phyloP scores from a whole-genome alignment of 2,113 vertebrate species.

The Lethenteron camtschaticum region DNA sequence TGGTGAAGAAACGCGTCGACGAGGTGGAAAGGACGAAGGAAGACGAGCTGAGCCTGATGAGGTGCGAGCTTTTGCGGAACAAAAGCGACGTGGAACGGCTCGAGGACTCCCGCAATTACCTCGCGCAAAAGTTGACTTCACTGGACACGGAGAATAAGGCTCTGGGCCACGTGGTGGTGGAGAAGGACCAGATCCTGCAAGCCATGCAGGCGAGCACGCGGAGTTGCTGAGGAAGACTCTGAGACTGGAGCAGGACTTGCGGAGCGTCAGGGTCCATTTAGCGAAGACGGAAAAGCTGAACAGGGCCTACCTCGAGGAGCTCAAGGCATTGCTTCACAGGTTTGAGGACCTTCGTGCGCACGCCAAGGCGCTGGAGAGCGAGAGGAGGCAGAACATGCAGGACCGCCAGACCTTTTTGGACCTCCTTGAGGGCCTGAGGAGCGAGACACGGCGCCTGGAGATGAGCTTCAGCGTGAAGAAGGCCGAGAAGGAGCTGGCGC shows the following conservation, averaged over 20 bases:
- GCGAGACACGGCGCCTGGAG: no score
- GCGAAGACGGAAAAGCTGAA: not conserved
- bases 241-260: constrained; percentile 2
- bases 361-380: not conserved
- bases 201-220: not conserved
- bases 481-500: no score
- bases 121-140: no score
- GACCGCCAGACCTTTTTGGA: no score
- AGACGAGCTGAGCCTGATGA: no score
- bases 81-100: no score
- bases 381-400: not conserved
- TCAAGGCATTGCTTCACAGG: constrained; percentile 3
- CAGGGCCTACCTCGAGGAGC: not conserved
- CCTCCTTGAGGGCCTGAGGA: no score
- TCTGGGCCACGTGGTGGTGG: not conserved
- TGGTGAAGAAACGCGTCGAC: no score
- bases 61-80: no score
- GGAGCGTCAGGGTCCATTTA: not conserved
- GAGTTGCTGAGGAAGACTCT: not conserved
- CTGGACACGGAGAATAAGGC: not conserved
- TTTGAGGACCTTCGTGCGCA: constrained; percentile 4
- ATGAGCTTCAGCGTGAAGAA: no score
- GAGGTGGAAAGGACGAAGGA: no score
- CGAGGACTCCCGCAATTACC: no score
- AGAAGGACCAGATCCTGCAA: not conserved